Conservation (phyloP, 2,888 invertebrate genomes). For the Athetis lepigone region DNA sequence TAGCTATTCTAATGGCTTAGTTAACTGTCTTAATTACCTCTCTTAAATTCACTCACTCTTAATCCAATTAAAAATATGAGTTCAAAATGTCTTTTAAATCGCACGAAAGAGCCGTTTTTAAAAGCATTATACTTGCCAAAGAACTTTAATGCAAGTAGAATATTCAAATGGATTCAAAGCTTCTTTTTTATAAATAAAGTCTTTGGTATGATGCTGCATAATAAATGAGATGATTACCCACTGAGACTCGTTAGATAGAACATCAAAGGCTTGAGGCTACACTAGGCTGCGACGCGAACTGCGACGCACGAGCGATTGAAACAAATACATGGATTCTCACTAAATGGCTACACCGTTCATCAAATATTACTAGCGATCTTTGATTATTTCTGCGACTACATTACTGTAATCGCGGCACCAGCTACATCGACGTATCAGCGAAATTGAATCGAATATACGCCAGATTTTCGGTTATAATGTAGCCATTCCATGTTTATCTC, state of each 20-base stretch:
- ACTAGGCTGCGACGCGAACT: too few species aligned
- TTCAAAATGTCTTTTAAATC: constrained; percentile 14
- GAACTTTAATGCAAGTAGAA: constrained; percentile 11
- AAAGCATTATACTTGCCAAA: constrained; percentile 10
- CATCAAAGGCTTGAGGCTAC: constrained; percentile 32
- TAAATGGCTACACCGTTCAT: too few species aligned
- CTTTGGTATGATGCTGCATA: constrained; percentile 19
- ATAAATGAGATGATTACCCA: constrained; percentile 32
- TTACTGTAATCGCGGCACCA: too few species aligned
- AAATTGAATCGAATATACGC: too few species aligned
- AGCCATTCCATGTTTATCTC: too few species aligned
- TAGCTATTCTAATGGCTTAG: not conserved
- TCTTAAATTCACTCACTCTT: not conserved
- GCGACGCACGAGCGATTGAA: too few species aligned
- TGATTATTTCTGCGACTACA: too few species aligned
- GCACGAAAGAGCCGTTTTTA: constrained; percentile 9
- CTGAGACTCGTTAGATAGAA: constrained; percentile 10
- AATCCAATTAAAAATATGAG: not conserved
- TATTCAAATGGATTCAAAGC: constrained; percentile 35
- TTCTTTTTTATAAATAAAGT: constrained; percentile 21
- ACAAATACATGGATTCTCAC: too few species aligned
- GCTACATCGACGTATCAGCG: too few species aligned
- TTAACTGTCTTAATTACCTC: not conserved
- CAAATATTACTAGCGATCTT: too few species aligned
- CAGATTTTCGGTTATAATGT: too few species aligned